Conservation (phyloP, 2,113 vertebrate species). For the Daboia siamensis region DNA sequence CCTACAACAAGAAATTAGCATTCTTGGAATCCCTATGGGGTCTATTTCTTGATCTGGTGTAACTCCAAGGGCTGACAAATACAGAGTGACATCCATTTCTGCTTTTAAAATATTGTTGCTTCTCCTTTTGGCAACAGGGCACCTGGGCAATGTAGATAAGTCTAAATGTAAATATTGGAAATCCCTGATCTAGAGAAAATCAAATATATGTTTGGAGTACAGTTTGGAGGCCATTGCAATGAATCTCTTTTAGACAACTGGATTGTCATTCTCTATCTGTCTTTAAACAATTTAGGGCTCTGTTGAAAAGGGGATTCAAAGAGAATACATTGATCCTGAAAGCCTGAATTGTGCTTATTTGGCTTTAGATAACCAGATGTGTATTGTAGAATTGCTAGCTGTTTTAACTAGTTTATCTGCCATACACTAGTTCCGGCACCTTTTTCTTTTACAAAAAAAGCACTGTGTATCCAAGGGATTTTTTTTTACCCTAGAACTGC, state of each 20-base stretch:
- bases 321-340: neutral
- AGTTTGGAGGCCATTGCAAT: neutral
- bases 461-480: too few relatives aligned
- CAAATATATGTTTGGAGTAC: neutral
- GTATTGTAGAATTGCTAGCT: neutral
- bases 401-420: conserved; percentile 26
- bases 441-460: too few relatives aligned
- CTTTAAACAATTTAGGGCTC: neutral
- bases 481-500: conserved; percentile 19
- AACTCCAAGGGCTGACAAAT: neutral
- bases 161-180: neutral
- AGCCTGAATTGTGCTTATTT: neutral
- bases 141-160: neutral
- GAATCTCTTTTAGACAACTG: neutral
- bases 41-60: neutral
- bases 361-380: neutral
- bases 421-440: too few relatives aligned
- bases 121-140: neutral
- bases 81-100: neutral
- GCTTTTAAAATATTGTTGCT: neutral
- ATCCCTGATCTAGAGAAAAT: neutral
- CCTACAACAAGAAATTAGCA: neutral
- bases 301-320: neutral
- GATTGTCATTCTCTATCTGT: neutral
- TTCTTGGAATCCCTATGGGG: neutral